Base-by-base conservation (phyloP, 2,797 vertebrate genomes). In the Monodelphis domestica region DNA sequence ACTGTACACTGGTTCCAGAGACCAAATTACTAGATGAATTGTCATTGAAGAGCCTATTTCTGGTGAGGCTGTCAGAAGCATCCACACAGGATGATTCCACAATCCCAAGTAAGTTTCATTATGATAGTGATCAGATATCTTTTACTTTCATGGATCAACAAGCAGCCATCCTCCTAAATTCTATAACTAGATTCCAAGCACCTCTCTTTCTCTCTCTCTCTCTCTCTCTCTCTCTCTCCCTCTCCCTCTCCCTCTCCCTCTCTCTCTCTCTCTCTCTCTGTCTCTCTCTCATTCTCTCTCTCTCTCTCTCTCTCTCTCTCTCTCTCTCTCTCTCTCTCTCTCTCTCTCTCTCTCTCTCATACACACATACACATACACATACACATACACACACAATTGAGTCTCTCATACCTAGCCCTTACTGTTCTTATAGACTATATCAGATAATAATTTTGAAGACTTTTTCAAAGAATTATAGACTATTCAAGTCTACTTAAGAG, bases 1-100 rank as follows among this genome's bases (percentile, higher is more conserved):
- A 96, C 96, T 93, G 89, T 89, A n/a, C n/a, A n/a, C n/a, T n/a
- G n/a, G 89, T 92, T 94, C 91, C 89, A 90, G 90, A 90, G 96
- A 90, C 57, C 78, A 92, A 95, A 95, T 95, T 90, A 93, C 89
- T 88, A 96, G 87, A 53, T 87, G 59, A 96, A 90, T 88, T 89
- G 24, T 89, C 56, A 56, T 55, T 95, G 53, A 50, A 59, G 54
- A 93, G 96, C 93, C 97, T 97, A 96, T 89, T 94, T 53, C 95
- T 94, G 55, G n/a, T 95, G 95, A 12, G 59, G 91, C 28, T 30
- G 57, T 59, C 29, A 88, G 50, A 97, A 30, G 33, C 51, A 91
- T 89, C 59, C 89, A 12, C 54, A 89, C 54, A 50, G 6, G 17
- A 12, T 56, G 70, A 90, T 95, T 95, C 91, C 95, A 59, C 54